phyloP scores from a whole-genome alignment of 2,797 vertebrate genomes.

The Miichthys miiuy region DNA sequence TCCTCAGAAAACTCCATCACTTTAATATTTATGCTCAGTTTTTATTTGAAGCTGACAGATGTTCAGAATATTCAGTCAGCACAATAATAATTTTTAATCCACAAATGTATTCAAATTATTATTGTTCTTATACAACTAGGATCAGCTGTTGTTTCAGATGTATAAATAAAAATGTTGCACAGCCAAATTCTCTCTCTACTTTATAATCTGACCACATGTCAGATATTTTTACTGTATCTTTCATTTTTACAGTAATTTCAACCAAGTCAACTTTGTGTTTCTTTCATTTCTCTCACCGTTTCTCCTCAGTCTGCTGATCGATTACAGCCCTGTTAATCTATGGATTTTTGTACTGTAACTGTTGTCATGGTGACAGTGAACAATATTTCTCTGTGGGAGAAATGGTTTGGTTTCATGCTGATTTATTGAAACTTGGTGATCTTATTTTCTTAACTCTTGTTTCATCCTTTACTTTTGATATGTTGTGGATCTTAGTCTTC shows the following conservation, averaged over 20 bases:
- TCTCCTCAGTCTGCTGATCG: constrained; percentile 53
- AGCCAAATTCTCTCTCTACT: constrained; percentile 1
- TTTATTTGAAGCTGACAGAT: neutral
- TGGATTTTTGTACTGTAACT: constrained; percentile 74
- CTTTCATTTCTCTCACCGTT: constrained; percentile 1
- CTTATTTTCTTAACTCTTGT: constrained; percentile 60
- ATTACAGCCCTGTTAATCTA: constrained; percentile 63
- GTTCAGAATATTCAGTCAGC: neutral
- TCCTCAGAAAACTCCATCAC: neutral
- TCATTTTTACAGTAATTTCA: neutral
- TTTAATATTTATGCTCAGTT: neutral
- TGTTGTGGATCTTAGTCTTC: constrained; percentile 55
- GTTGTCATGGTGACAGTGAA: constrained; percentile 73
- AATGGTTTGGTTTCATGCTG: constrained; percentile 44
- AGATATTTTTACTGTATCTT: neutral
- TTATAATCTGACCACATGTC: neutral
- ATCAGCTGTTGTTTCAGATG: neutral
- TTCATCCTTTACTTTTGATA: constrained; percentile 70
- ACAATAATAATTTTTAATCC: neutral
- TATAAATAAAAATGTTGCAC: neutral
- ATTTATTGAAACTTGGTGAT: constrained; percentile 61
- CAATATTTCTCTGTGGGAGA: constrained; percentile 54
- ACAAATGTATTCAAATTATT: neutral
- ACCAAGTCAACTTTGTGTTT: neutral
- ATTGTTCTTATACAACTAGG: neutral